Conservation (phyloP, 2,888 invertebrate genomes). For the Hirudinaria manillensis region DNA sequence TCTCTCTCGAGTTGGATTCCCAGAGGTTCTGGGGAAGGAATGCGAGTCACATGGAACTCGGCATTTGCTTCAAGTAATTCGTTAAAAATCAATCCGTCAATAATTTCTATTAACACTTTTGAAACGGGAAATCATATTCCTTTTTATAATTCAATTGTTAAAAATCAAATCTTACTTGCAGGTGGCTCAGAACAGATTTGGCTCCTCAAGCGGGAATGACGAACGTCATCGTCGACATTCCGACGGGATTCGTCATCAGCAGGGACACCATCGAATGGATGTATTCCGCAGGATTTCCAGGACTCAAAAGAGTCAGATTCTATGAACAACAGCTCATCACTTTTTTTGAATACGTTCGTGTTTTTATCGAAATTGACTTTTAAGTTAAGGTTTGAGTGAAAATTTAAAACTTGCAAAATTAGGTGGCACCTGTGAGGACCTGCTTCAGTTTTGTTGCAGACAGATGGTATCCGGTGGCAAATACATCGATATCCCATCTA, state of each 20-base stretch:
- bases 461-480: constrained; percentile 90
- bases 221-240: constrained; percentile 49
- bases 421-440: constrained; percentile 72
- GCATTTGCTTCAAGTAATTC: constrained; percentile 61
- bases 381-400: background rate
- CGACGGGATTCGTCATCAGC: constrained; percentile 50
- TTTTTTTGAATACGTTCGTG: constrained; percentile 84
- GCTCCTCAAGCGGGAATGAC: constrained; percentile 47
- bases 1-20: constrained; percentile 66
- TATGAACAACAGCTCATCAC: constrained; percentile 75
- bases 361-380: constrained; percentile 13
- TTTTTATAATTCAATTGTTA: background rate
- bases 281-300: constrained; percentile 72
- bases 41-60: constrained; percentile 68
- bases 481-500: constrained; percentile 85
- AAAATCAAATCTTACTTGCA: constrained; percentile 11
- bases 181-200: constrained; percentile 49
- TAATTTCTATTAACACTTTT: too few relatives aligned
- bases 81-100: background rate
- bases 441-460: constrained; percentile 88
- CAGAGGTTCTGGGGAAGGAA: constrained; percentile 67
- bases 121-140: too few relatives aligned
- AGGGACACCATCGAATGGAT: constrained; percentile 78
- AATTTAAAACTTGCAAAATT: constrained; percentile 35
- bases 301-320: constrained; percentile 77